Conservation (phyloP, 1,140 invertebrate genomes). For the Lepidostoma basale region DNA sequence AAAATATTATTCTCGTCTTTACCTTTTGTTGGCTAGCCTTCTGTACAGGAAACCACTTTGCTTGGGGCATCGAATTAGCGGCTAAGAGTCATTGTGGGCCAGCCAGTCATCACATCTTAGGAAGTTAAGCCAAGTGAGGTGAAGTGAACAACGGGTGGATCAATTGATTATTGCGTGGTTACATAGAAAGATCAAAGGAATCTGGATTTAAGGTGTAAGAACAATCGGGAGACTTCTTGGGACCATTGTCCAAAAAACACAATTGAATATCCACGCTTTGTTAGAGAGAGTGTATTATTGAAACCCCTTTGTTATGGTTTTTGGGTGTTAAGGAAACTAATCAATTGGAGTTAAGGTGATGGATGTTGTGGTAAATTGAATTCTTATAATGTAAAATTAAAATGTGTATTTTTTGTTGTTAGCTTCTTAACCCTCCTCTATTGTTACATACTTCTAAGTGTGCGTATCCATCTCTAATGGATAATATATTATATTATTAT, state of each 20-base stretch:
- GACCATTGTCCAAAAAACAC: slow-evolving; percentile 3
- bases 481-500: not conserved
- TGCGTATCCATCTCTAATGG: not conserved
- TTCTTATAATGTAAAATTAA: not conserved
- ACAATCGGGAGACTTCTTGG: not conserved
- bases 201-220: no score
- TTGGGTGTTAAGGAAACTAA: not conserved
- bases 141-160: slow-evolving; percentile 14
- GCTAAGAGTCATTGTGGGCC: slow-evolving; percentile 3
- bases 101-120: slow-evolving; percentile 3
- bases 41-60: slow-evolving; percentile 11
- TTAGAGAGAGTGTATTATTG: slow-evolving; percentile 1
- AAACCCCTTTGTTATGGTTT: slow-evolving; percentile 7
- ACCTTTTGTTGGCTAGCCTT: no score
- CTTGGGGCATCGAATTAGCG: slow-evolving; percentile 2
- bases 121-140: not conserved
- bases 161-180: slow-evolving; percentile 19
- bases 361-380: not conserved
- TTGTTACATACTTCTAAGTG: no score
- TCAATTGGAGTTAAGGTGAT: not conserved
- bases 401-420: not conserved
- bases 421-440: no score
- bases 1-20: no score
- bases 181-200: slow-evolving; percentile 5
- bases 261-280: slow-evolving; percentile 15